Evolutionary conservation across 2,113 vertebrate genomes (phyloP), one percentile per base, ranked within the genome.

Genomic region (Macroglossus sobrinus): DNA sequence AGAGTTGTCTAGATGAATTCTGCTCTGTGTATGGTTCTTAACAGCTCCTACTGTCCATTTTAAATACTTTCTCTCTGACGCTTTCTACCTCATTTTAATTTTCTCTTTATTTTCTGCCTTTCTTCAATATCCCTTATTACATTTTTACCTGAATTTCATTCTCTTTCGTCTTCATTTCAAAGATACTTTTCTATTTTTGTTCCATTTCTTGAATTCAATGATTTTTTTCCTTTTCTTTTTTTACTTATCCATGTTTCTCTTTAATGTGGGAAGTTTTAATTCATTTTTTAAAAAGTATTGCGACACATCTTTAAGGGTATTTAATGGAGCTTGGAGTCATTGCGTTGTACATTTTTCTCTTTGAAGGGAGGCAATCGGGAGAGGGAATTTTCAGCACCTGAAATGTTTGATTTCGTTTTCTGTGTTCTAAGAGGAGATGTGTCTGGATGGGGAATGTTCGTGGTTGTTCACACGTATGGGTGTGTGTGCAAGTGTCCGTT

Each of bases 1-100:
- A 9, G 2, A 3, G 18, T 21, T 2, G 4, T 7, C 1, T 1
- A 0, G 11, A 5, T 15, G 3, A 19, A 8, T 14, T 53, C 35
- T 1, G 6, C 22, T 12, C 40, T 15, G 5, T 33, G 5, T 8
- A 4, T 21, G 8, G 8, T 7, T 59, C 24, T 38, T n/a, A 10
- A 18, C 35, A 2, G 13, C 14, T 68, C 59, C 59, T 19, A 5
- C 7, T 43, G 24, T 18, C 28, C 6, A 9, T 30, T 35, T 50
- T 66, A 30, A 24, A 47, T 28, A 10, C 38, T 22, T 19, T 13
- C 30, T 19, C 53, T 26, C 2, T 9, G 21, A 59, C 33, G 12
- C 26, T n/a, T 75, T 28, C 24, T 28, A 15, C 5, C 21, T 79
- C 35, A 6, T 64, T 47, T 90, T 13, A 63, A n/a, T 40, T 24